Base-by-base conservation (phyloP, 1,140 invertebrate genomes). In the Ceratosolen solmsi region DNA sequence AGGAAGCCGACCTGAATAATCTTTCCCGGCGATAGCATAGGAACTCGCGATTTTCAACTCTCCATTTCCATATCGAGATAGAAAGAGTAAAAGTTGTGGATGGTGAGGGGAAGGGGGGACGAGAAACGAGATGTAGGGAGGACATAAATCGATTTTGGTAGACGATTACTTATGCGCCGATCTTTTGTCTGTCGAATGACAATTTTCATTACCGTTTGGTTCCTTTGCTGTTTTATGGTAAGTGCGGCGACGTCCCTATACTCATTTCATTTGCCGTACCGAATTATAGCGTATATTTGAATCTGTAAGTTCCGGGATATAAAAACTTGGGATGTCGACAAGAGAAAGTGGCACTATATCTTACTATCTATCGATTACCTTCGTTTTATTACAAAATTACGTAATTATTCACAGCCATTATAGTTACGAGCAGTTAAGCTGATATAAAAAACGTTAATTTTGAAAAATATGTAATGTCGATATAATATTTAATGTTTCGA, bases 121-220 rank as follows among this genome's bases (percentile, higher is more conserved):
- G 65, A 22, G 65, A 41, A 5, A 38, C 33, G 25, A 56, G 15
- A 56, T n/a, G n/a, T n/a, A n/a, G 4, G 22, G 2, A 38, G 46
- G 46, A 79, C 60, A 38, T 80, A 51, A 80, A 80, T 80, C 41
- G 79, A 73, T 73, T 58, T 36, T 17, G 36, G 78, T 8, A 38
- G 49, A 11, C 77, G 77, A 79, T 79, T 79, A 79, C 77, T 72
- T 79, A 79, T 72, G 65, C 56, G 36, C 25, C 68, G 36, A 49
- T 79, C 77, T 79, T 79, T 79, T 79, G 77, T 79, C 77, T 79
- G 30, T 71, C 68, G 41, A 27, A 41, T 60, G 49, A n/a, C 51
- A 71, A 71, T 71, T 70, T 70, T 51, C 65, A 70, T 71, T 79
- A 25, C 60, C 15, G 22, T 56, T 56, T 25, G 2, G 46, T 17